phyloP scores from a whole-genome alignment of 2,888 invertebrate species.

The Papilio gigon region DNA sequence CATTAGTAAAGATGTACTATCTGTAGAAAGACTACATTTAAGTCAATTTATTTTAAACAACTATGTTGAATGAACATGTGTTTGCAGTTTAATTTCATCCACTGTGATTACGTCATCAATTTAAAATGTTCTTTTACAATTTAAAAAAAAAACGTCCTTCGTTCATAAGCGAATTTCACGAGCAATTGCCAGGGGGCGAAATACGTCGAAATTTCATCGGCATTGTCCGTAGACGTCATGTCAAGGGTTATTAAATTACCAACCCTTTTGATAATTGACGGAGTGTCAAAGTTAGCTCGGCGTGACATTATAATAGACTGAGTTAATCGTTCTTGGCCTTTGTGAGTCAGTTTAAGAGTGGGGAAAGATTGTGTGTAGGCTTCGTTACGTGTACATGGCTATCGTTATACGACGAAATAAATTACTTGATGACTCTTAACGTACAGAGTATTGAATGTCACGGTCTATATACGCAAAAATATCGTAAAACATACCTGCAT shows the following conservation, averaged over 20 bases:
- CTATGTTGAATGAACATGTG: no score
- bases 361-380: neutral
- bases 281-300: constrained; percentile 18
- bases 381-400: neutral
- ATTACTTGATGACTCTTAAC: neutral
- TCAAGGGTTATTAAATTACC: constrained; percentile 25
- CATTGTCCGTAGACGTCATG: constrained; percentile 17
- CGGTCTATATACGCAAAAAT: no score
- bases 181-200: neutral
- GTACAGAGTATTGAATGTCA: neutral
- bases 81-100: neutral
- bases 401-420: neutral
- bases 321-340: constrained; percentile 23
- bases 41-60: no score
- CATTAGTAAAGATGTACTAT: no score
- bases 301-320: constrained; percentile 10
- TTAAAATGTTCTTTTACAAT: neutral
- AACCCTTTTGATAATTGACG: constrained; percentile 25
- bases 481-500: no score
- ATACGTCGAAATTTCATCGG: constrained; percentile 7
- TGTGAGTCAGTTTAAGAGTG: constrained; percentile 18
- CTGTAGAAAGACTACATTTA: no score
- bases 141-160: neutral
- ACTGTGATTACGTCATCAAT: neutral
- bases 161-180: constrained; percentile 4